Conservation (phyloP, 2,797 vertebrate species). For the Xiphophorus birchmanni region DNA sequence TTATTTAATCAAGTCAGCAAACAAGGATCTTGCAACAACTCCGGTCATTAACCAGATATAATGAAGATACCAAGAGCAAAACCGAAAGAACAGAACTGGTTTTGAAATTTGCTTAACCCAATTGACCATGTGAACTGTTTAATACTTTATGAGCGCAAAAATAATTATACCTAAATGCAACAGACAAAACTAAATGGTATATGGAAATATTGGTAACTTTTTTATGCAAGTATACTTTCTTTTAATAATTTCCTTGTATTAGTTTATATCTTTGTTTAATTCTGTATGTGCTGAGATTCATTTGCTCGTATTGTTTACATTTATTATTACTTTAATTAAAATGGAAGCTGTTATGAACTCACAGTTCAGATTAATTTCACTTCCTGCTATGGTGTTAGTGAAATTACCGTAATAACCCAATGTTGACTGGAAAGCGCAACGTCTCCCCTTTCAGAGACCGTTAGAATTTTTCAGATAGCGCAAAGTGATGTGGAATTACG, state of each 20-base stretch:
- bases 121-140: neutral
- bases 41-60: neutral
- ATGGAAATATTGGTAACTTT: no score
- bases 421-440: no score
- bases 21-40: constrained; percentile 2
- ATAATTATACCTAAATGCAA: neutral
- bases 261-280: neutral
- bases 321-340: neutral
- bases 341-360: neutral
- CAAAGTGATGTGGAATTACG: no score
- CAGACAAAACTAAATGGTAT: neutral
- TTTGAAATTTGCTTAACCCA: neutral
- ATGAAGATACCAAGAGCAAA: neutral
- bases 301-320: neutral
- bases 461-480: no score
- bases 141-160: neutral
- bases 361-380: no score
- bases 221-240: neutral
- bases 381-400: no score
- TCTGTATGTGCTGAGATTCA: neutral
- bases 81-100: neutral
- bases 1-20: constrained; percentile 14
- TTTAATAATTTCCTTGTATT: neutral
- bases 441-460: no score
- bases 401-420: no score